phyloP scores from a whole-genome alignment of 2,797 vertebrate genomes.

The Rhynchonycteris naso region DNA sequence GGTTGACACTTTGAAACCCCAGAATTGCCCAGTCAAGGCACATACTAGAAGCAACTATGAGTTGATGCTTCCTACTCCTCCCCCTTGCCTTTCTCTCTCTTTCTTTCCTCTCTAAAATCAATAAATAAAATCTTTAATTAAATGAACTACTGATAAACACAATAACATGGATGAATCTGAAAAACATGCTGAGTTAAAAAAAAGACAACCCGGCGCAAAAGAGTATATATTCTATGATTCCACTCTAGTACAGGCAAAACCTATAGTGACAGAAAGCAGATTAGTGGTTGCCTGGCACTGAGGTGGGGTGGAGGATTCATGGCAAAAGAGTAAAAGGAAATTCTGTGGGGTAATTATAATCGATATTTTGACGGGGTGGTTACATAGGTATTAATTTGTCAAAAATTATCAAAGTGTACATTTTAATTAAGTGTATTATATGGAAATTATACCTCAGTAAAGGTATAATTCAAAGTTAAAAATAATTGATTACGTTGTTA shows the following conservation, averaged over 20 bases:
- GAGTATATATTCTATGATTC: not conserved
- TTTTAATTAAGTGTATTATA: not conserved
- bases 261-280: conserved; percentile 3
- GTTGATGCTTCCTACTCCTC: no score
- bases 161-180: conserved; percentile 38
- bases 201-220: not conserved
- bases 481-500: not conserved
- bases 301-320: not conserved
- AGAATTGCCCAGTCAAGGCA: no score
- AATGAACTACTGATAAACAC: conserved; percentile 17
- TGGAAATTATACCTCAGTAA: conserved; percentile 39
- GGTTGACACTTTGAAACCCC: no score
- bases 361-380: not conserved
- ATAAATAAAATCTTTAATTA: no score
- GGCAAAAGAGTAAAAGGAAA: conserved; percentile 13
- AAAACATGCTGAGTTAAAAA: conserved; percentile 2
- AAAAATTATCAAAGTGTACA: conserved; percentile 21
- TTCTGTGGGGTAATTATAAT: not conserved
- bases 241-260: conserved; percentile 2
- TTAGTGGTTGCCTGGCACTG: not conserved
- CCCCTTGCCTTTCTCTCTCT: not conserved
- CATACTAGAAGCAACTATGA: no score
- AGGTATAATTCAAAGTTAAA: conserved; percentile 45
- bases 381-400: conserved; percentile 10
- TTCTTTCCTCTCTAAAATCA: not conserved